Base-by-base conservation (phyloP, 2,888 invertebrate genomes). In the Tholera decimalis region DNA sequence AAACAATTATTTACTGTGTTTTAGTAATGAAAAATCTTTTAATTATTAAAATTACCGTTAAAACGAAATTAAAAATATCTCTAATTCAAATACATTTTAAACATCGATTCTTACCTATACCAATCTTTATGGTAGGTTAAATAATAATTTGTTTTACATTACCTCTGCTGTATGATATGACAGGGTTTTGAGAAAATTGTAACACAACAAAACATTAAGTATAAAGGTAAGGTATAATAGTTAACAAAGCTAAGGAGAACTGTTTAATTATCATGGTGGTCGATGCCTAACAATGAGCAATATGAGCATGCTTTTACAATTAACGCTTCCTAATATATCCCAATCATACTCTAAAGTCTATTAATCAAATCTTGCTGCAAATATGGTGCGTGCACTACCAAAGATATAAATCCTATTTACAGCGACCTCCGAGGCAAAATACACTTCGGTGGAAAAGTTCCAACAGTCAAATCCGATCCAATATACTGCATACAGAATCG, bases 391-490 rank as follows among this genome's bases (percentile, higher is more conserved):
- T 74, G 66, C 44, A 73, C 67, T 60, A 59, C 59, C 43, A 66
- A 57, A 72, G 49, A 66, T 61, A 74, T 74, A 77, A 73, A 77
- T 74, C 73, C 67, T 66, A 57, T 77, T 77, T 77, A 73, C 60
- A 46, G 30, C 60, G 66, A 73, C 41, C 49, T 60, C 59, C 46
- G 47, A 77, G 43, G 77, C 41, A 28, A 30, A 65, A 72, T 60
- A 72, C 56, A 57, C 54, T 60, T 44, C 30, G 39, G 24, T 77
- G 56, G 67, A 77, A 66, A 77, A 74, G 49, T 77, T 66, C 73
- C 73, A 60, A 73, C 57, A 66, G 49, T 60, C 73, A 54, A 66
- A 77, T 61, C 60, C 49, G 60, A 74, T 74, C 51, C 73, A 73
- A 73, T 77, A 72, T 41, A 56, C 43, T 47, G 37, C 51, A 57